These are phyloP conservation scores for Manis pentadactyla DNA, from an alignment of 2,797 vertebrate species.

Conservation along the genomic window DNA sequence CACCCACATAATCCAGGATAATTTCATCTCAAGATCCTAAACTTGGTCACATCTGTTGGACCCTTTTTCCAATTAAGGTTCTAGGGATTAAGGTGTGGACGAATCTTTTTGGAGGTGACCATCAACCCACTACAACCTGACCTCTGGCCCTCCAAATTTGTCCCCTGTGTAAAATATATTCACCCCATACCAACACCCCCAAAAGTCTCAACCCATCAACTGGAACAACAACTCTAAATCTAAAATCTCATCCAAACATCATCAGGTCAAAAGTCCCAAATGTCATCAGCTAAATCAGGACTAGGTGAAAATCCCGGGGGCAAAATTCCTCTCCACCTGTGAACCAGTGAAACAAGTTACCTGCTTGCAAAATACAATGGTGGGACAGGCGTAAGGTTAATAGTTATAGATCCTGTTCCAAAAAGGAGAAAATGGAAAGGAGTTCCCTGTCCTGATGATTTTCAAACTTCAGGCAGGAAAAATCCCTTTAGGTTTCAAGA, in stretches of 20 bases:
- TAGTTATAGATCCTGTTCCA: not conserved
- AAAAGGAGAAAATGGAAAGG: not conserved
- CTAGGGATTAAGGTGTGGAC: not conserved
- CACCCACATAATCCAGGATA: not conserved
- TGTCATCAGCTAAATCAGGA: not conserved
- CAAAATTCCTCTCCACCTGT: slow-evolving; percentile 19
- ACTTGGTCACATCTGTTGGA: not conserved
- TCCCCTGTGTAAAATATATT: slow-evolving; percentile 14
- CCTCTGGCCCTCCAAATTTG: not conserved
- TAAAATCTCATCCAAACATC: slow-evolving; percentile 5
- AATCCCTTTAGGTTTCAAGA: slow-evolving; percentile 5
- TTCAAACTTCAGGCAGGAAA: slow-evolving; percentile 22
- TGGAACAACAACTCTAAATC: not conserved
- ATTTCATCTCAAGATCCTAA: slow-evolving; percentile 3
- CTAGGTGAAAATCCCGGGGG: not conserved
- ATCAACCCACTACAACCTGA: not conserved
- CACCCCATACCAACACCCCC: not conserved
- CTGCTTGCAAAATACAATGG: slow-evolving; percentile 16
- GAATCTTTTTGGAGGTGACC: not conserved
- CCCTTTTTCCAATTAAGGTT: not conserved
- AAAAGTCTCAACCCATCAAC: not conserved
- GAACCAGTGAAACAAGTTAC: not conserved
- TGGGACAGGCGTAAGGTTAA: not conserved
- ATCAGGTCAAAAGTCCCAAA: not conserved
- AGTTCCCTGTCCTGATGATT: not conserved